Base-by-base conservation (phyloP, 2,888 invertebrate species). In the Myopa testacea region DNA sequence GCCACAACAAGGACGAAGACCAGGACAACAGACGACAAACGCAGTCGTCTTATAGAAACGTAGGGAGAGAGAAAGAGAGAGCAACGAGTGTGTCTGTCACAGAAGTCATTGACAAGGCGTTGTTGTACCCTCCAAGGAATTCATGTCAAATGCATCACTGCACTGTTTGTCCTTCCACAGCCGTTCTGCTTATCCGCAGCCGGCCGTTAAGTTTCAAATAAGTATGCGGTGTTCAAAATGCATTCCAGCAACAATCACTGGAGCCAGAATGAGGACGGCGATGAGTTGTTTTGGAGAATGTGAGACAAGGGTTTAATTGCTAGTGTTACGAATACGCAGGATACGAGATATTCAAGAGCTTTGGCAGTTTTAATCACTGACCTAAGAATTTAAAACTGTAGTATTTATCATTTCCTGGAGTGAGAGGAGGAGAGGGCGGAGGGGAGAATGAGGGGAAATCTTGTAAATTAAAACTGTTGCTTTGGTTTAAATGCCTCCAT, bases 131-230 rank as follows among this genome's bases (percentile, higher is more conserved):
- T 19, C 62, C 10, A 6, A 62, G 34, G 62, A 62, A 62, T 62
- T 26, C 62, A 62, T 62, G 19, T 62, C 62, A 26, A 62, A 10
- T 26, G 62, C 62, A 62, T 45, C 62, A 62, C 62, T 19, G 16
- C 14, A 8, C 62, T 62, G n/a, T 26, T 45, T 45, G 26, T 26
- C 26, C 62, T 62, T 4, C n/a, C 62, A 26, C 62, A 10, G 6
- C 19, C 62, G 10, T 62, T 62, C 45, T 26, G 26, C 45, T 10
- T 26, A 62, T 4, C 62, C 26, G 10, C 62, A 6, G 14, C 62
- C 62, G 34, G n/a, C 58, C 58, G 58, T 58, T 58, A n/a, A 3
- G 16, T 62, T n/a, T 62, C 26, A 19, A 62, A 26, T 62, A 19
- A 26, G 26, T 2, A 26, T 62, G 62, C 26, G 10, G 34, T n/a